Percentiles rank a stretch among this genome's conserved stretches.
Evolutionary conservation across 2,113 vertebrate genomes (phyloP).

Genomic region (Saccopteryx leptura): DNA sequence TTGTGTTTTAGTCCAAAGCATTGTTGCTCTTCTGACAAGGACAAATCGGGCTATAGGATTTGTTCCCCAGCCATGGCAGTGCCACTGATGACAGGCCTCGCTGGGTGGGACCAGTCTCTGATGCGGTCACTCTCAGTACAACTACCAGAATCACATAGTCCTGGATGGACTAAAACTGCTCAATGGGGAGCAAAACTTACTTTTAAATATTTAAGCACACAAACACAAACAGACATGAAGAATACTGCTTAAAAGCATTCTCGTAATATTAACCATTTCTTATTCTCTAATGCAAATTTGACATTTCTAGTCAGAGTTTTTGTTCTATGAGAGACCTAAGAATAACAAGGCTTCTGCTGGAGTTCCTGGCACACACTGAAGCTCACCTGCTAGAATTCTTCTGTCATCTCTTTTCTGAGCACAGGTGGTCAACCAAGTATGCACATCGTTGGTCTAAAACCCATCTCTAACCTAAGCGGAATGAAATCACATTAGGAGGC

Average conservation of each 20-base stretch:
- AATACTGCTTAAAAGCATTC: neutral
- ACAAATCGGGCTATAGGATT: constrained; percentile 80
- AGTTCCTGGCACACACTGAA: constrained; percentile 59
- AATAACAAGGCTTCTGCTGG: constrained; percentile 44
- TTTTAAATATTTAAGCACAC: constrained; percentile 23
- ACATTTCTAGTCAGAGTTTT: constrained; percentile 31
- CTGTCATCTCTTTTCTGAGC: constrained; percentile 74
- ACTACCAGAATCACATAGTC: constrained; percentile 52
- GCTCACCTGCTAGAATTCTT: constrained; percentile 63
- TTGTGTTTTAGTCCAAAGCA: constrained; percentile 80
- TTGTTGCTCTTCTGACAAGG: constrained; percentile 83
- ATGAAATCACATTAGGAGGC: constrained; percentile 74
- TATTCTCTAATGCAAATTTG: neutral
- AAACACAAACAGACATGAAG: neutral
- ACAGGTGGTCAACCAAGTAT: constrained; percentile 72
- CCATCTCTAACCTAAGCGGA: constrained; percentile 63
- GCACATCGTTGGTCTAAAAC: constrained; percentile 69
- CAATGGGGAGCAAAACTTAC: neutral
- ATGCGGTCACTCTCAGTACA: constrained; percentile 69
- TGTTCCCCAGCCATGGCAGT: constrained; percentile 72
- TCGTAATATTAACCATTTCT: neutral
- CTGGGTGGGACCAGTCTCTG: constrained; percentile 54
- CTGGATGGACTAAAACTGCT: constrained; percentile 19
- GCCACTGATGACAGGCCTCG: constrained; percentile 66
- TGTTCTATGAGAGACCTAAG: constrained; percentile 57